Base-by-base conservation (phyloP, 2,888 invertebrate genomes). In the Sisyra terminalis region DNA sequence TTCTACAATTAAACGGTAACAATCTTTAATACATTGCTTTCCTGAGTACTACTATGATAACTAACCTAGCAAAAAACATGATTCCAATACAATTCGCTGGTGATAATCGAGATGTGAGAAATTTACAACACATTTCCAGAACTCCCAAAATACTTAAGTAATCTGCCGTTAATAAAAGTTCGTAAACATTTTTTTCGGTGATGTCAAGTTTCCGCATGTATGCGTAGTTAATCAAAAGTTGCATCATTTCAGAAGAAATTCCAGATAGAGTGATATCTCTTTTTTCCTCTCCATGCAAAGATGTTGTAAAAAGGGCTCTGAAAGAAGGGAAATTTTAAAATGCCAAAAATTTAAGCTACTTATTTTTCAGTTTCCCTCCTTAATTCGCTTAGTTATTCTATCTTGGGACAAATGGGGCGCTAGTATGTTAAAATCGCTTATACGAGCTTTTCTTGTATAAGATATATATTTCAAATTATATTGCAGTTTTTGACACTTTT, bases 111-210 rank as follows among this genome's bases (percentile, higher is more conserved):
- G 62, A 62, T 43, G 73, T 69, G 11, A 93, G 69, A 55, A 76
- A 87, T 38, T 82, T 74, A 54, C 82, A 83, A 60, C 92, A 92
- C 14, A 81, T 69, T 49, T 82, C 75, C 40, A 88, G 69, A 36
- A 92, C 75, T 1, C 87, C 87, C 37, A 82, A 66, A 50, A 92
- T 81, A 52, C 84, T 80, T 43, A 93, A 74, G 58, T 89, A 92
- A 65, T 93, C 92, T 3, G 92, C 87, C 0, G 84, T 80, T 51
- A 83, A 76, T 32, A 92, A 69, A 10, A 93, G 66, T 53, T 79
- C 74, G 53, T 82, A 80, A 1, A 90, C 88, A 56, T 89, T 92
- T 29, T 77, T 72, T 30, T 75, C 72, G 45, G 71, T 78, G 16
- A 93, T 73, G 46, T 77, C 75, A 42, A 86, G 72, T 48, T 78